phyloP scores from a whole-genome alignment of 2,113 vertebrate genomes.

The Astatotilapia flaviijosephi region DNA sequence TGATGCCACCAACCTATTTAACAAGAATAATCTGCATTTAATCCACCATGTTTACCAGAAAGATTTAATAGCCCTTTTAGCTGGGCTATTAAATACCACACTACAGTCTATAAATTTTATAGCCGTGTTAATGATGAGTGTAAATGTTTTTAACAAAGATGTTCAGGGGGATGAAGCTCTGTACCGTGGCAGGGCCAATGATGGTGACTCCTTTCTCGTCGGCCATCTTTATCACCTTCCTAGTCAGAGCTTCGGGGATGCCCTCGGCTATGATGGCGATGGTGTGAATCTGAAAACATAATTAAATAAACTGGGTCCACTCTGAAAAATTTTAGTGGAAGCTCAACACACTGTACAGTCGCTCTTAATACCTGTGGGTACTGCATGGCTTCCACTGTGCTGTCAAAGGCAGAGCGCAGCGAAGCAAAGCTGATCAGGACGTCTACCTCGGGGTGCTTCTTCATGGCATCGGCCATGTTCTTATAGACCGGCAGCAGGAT shows the following conservation, averaged over 20 bases:
- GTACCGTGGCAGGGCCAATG: slow-evolving; percentile 95
- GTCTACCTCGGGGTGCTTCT: slow-evolving; percentile 90
- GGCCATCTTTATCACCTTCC: slow-evolving; percentile 87
- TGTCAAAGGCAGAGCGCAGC: slow-evolving; percentile 93
- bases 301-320: background rate
- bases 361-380: slow-evolving; percentile 79
- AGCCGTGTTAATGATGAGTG: fast-evolving
- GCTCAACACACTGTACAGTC: background rate
- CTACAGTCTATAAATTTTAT: background rate
- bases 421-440: slow-evolving; percentile 97
- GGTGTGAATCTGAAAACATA: slow-evolving; percentile 80
- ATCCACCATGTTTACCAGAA: background rate
- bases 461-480: slow-evolving; percentile 95
- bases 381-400: slow-evolving; percentile 90
- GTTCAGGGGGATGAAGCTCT: background rate
- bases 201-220: slow-evolving; percentile 94
- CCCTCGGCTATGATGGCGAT: slow-evolving; percentile 97
- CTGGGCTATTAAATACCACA: background rate
- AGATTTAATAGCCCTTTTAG: background rate
- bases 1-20: slow-evolving; percentile 91
- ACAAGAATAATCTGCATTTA: background rate
- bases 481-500: slow-evolving; percentile 95
- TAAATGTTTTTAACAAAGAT: background rate
- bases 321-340: background rate
- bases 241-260: slow-evolving; percentile 91